Evolutionary conservation across 2,797 vertebrate genomes (phyloP), one percentile per base, ranked within the genome.

Genomic region (Setipinna tenuifilis): DNA sequence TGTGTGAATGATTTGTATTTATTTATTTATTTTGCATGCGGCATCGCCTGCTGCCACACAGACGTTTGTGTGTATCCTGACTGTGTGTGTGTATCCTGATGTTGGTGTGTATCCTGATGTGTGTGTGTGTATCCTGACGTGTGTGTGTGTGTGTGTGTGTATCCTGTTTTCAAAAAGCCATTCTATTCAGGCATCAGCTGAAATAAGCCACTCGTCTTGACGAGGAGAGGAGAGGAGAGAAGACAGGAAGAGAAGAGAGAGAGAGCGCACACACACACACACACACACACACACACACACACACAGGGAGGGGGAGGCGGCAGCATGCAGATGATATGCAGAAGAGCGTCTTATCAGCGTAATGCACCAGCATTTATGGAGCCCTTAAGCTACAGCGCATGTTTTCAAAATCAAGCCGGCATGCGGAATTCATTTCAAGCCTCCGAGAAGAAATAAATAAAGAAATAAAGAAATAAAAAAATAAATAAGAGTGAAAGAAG

Each of bases 121-220:
- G n/a, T n/a, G n/a, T n/a, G n/a, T n/a, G n/a, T n/a, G n/a, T n/a
- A n/a, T n/a, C n/a, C n/a, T n/a, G n/a, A n/a, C n/a, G n/a, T 48
- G 46, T 10, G 46, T 48, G 46, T 48, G 46, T 48, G 46, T 4
- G 46, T 48, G 46, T 31, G 25, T 71, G 25, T 71, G 65, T 35
- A 41, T 75, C 28, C 68, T 54, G 50, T 85, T 91, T 90, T 90
- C 88, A 28, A 85, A 28, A 85, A 90, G 87, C 6, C 11, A 87
- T 88, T 6, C 88, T 90, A 92, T 94, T 92, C 91, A 93, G 93
- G 90, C 91, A 92, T 93, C 92, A 94, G 92, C 90, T 93, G 88
- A 87, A 91, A 93, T 93, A 90, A 92, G 90, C 87, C 90, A 71
- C 78, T 90, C 84, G 84, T 87, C 91, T 82, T 91, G 93, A 92